Evolutionary conservation across 92 coral and sea anemone species (phyloP), one percentile per base, ranked within the genome.

Genomic region (Parazoanthus darwini): DNA sequence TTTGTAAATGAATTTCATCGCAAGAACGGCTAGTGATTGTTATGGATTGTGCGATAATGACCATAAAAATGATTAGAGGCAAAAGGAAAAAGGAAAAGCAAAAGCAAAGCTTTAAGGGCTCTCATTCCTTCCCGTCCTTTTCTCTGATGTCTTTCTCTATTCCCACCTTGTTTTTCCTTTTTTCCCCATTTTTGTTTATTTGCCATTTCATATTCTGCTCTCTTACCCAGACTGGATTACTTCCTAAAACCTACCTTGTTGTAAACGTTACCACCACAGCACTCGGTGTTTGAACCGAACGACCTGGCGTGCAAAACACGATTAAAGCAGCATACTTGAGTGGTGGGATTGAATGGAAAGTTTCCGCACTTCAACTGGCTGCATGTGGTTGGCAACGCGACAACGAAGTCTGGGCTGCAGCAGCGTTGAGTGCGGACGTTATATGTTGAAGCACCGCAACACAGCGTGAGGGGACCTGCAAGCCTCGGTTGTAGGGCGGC

Each of bases 321-420:
- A 43, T 70, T 72, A 15, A 44, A 83, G 59, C 87, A 83, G 63
- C 87, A 83, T 13, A 83, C 22, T 50, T 83, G 87, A 9, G 44
- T 83, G 5, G 77, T 42, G 42, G 78, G 78, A 33, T 43, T 46
- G 87, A 68, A 83, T 3, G 87, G 66, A 70, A 42, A 18, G 23
- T 74, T 35, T 5, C 87, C 87, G 43, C 87, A 83, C 23, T 22
- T 70, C 14, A 83, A 25, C 63, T 26, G 29, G 11, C 33, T 43
- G 78, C 87, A 83, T 4, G 78, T 83, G 4, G 87, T 14, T 44
- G 77, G 78, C 70, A 70, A 29, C 8, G 59, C 29, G 9, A 26
- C 35, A 23, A 83, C 77, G 11, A 83, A 16, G 77, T 83, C 43
- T 18, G 65, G 78, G 11, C 38, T 46, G 51, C 87, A 83, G 51